A percentile compares a stretch with the other conserved stretches of the same genome.
phyloP scores from a whole-genome alignment of 1,140 invertebrate species.

The Aradophagus sp. region DNA sequence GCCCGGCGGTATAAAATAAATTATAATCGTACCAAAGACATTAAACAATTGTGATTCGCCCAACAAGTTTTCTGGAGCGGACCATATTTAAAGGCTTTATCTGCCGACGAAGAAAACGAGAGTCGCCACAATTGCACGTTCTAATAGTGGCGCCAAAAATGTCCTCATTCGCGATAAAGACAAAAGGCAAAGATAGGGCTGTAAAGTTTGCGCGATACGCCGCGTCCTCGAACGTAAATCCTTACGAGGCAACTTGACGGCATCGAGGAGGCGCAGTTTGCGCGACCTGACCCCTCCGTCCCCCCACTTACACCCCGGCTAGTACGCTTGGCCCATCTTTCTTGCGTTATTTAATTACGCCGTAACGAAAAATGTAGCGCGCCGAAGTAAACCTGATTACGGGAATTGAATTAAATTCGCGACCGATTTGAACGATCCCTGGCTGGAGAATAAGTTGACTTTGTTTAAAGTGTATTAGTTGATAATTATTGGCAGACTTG shows the following conservation, averaged over 20 bases:
- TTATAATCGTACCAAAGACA: conserved; percentile 46
- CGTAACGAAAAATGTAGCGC: conserved; percentile 37
- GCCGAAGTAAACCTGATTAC: conserved; percentile 44
- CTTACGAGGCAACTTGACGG: conserved; percentile 37
- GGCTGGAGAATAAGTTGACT: conserved; percentile 47
- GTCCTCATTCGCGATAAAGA: conserved; percentile 68
- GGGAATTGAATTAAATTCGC: conserved; percentile 38
- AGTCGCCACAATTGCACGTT: conserved; percentile 45
- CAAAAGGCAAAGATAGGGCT: conserved; percentile 62
- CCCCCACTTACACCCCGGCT: too few species aligned
- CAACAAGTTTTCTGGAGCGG: conserved; percentile 45
- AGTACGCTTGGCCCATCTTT: too few species aligned
- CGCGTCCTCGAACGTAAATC: conserved; percentile 42
- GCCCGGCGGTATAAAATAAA: conserved; percentile 44
- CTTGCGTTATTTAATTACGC: conserved; percentile 41
- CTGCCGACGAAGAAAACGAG: conserved; percentile 42
- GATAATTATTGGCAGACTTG: conserved; percentile 37
- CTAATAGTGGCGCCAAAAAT: conserved; percentile 68
- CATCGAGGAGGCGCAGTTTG: conserved; percentile 6
- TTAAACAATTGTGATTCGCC: conserved; percentile 50
- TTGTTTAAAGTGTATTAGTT: conserved; percentile 52
- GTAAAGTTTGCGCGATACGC: conserved; percentile 63
- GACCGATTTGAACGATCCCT: conserved; percentile 26
- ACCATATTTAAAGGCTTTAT: conserved; percentile 52
- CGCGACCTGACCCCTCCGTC: conserved; percentile 1